Percentiles rank a stretch among this genome's conserved stretches.
Conservation (phyloP, 2,888 invertebrate species). For the Salticus scenicus region DNA sequence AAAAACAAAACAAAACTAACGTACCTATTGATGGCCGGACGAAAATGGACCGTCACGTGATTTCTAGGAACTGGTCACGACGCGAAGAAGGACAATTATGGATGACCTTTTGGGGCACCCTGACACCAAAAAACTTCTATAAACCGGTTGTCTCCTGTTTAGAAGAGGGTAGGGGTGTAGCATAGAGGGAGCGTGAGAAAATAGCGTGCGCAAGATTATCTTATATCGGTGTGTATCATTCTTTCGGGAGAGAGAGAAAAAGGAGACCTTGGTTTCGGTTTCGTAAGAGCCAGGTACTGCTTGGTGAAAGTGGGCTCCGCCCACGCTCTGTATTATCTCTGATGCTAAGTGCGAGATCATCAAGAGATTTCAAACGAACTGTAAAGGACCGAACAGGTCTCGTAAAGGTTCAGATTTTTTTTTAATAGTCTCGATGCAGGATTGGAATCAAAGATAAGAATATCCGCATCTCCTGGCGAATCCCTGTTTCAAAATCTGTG, state of each 20-base stretch:
- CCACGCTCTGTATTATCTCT: slow-evolving; percentile 29
- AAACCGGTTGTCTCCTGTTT: slow-evolving; percentile 53
- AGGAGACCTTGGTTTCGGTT: slow-evolving; percentile 35
- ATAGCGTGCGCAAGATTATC: slow-evolving; percentile 4
- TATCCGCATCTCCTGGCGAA: too few relatives aligned
- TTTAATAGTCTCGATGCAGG: too few relatives aligned
- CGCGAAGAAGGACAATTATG: slow-evolving; percentile 61
- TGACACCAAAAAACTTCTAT: slow-evolving; percentile 38
- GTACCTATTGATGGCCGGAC: slow-evolving; percentile 11
- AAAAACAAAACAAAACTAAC: slow-evolving; percentile 23
- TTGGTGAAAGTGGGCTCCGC: slow-evolving; percentile 38
- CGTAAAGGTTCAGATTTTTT: too few relatives aligned
- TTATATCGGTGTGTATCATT: slow-evolving; percentile 52
- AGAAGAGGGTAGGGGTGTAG: slow-evolving; percentile 36
- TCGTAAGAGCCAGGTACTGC: slow-evolving; percentile 24
- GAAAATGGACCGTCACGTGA: slow-evolving; percentile 63
- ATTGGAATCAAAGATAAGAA: too few relatives aligned
- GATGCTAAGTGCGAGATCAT: not conserved
- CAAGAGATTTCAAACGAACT: not conserved
- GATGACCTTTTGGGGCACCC: slow-evolving; percentile 57
- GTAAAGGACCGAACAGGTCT: too few relatives aligned
- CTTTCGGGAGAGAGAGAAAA: not conserved
- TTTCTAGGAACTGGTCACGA: slow-evolving; percentile 60
- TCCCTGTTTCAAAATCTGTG: too few relatives aligned
- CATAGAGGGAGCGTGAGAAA: slow-evolving; percentile 57